phyloP scores from a whole-genome alignment of 2,797 vertebrate species.

The Pseudochirops corinnae region DNA sequence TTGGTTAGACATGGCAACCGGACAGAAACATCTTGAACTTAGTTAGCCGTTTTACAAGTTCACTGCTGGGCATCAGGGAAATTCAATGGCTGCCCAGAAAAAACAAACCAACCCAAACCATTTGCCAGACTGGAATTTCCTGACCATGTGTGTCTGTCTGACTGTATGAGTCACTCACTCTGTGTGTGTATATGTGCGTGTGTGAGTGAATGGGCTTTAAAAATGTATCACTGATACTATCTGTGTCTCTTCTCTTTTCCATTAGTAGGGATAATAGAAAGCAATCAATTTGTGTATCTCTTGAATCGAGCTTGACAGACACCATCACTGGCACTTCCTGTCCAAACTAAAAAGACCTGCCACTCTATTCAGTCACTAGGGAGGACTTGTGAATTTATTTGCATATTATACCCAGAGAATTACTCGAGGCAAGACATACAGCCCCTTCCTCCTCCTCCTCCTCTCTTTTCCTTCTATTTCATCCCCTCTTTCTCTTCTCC shows the following conservation, averaged over 20 bases:
- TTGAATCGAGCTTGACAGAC: constrained; percentile 15
- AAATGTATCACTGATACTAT: neutral
- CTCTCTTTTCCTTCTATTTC: neutral
- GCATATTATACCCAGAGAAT: neutral
- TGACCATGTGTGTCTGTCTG: neutral
- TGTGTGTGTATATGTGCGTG: neutral
- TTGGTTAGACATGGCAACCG: neutral
- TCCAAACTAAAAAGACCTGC: neutral
- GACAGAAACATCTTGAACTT: neutral
- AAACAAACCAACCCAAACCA: neutral
- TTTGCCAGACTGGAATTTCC: neutral
- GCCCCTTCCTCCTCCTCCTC: neutral
- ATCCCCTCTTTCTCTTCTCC: neutral
- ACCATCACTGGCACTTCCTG: neutral
- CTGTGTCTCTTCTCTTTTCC: neutral
- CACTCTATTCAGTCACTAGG: neutral
- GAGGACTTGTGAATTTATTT: neutral
- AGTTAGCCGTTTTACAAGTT: constrained; percentile 5
- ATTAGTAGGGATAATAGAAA: neutral
- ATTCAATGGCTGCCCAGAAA: neutral
- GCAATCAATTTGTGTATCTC: neutral
- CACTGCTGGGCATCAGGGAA: neutral
- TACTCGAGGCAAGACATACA: neutral
- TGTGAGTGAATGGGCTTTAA: neutral
- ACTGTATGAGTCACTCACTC: neutral